Evolutionary conservation across 2,113 vertebrate species (phyloP).

Genomic region (Pseudolaguvia tuberculata): DNA sequence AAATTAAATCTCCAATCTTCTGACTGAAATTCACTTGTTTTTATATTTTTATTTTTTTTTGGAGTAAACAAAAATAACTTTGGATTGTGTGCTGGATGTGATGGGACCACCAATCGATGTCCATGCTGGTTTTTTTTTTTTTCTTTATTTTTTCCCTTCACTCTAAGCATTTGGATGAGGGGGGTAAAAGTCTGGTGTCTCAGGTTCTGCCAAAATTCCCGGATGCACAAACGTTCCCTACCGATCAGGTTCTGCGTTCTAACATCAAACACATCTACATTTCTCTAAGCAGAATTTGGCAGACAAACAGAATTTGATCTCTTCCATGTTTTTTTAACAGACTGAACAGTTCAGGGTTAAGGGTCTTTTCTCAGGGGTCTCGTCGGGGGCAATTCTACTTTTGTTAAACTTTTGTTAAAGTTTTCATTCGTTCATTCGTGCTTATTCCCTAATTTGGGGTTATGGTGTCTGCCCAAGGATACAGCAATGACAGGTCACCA

Average conservation of each 20-base stretch:
- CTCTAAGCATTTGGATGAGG: conserved; percentile 51
- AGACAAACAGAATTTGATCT: too few species aligned
- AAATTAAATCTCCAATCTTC: conserved; percentile 9
- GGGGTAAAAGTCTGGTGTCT: conserved; percentile 8
- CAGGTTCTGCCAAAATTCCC: not conserved
- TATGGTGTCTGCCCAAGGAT: too few species aligned
- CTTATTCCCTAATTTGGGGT: too few species aligned
- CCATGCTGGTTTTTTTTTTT: conserved; percentile 23
- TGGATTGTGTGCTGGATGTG: conserved; percentile 38
- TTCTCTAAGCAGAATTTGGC: too few species aligned
- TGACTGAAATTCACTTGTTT: conserved; percentile 40
- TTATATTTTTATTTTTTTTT: conserved; percentile 11
- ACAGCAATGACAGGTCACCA: too few species aligned
- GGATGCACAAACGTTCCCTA: not conserved
- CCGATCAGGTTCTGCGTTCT: not conserved
- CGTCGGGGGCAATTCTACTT: too few species aligned
- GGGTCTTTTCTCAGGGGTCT: too few species aligned
- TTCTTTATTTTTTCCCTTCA: conserved; percentile 29
- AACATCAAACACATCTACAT: not conserved
- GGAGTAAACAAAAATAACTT: conserved; percentile 43
- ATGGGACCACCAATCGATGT: conserved; percentile 23
- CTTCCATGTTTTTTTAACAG: too few species aligned
- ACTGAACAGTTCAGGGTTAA: too few species aligned
- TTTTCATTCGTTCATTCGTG: too few species aligned
- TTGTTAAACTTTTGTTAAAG: too few species aligned